phyloP scores from a whole-genome alignment of 2,888 invertebrate genomes.

The Cantharis rufa region DNA sequence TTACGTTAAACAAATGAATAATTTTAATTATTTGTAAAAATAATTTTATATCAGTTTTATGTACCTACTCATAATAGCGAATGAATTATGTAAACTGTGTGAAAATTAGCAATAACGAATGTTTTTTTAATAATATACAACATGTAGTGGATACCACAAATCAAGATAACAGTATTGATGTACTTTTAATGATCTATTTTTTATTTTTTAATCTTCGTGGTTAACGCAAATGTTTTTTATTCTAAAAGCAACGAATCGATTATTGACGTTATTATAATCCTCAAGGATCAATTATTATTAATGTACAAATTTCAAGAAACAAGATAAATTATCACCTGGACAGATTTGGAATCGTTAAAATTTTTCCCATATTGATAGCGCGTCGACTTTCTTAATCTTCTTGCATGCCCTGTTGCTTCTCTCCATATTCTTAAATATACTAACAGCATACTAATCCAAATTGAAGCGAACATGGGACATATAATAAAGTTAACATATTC shows the following conservation, averaged over 20 bases:
- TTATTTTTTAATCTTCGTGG: neutral
- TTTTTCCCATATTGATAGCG: constrained; percentile 61
- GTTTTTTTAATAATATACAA: neutral
- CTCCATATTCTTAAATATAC: constrained; percentile 79
- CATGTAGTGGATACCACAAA: neutral
- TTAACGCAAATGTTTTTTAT: neutral
- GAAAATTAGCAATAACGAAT: neutral
- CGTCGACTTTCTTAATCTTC: constrained; percentile 66
- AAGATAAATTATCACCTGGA: constrained; percentile 63
- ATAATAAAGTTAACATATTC: constrained; percentile 58
- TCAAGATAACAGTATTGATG: neutral
- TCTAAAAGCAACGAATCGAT: neutral
- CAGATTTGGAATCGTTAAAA: constrained; percentile 70
- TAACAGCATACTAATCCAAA: constrained; percentile 76
- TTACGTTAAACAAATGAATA: neutral
- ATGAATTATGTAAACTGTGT: neutral
- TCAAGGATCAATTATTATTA: neutral
- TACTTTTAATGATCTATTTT: neutral
- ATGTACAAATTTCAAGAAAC: neutral
- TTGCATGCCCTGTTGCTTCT: constrained; percentile 74
- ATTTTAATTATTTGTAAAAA: neutral
- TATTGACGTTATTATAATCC: neutral
- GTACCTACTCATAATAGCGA: neutral
- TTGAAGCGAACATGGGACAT: constrained; percentile 72
- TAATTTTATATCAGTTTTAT: neutral